These are phyloP conservation scores for Trachelipus rathkii DNA, from an alignment of 1,140 invertebrate species.

Conservation along the genomic window DNA sequence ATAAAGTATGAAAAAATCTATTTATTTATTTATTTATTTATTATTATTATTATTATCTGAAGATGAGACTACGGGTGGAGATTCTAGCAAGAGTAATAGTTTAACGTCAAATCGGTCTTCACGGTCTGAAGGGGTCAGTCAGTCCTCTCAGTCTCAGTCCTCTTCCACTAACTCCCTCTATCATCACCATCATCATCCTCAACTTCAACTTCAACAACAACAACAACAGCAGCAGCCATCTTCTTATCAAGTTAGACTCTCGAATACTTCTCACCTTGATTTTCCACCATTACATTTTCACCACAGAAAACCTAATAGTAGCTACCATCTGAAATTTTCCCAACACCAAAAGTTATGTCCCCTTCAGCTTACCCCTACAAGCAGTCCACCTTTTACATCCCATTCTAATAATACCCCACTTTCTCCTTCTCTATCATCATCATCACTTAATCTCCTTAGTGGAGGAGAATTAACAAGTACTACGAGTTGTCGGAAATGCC, in stretches of 20 bases:
- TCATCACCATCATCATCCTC: constrained; percentile 44
- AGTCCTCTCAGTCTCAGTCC: constrained; percentile 76
- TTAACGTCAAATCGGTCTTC: constrained; percentile 90
- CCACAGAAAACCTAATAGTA: constrained; percentile 1
- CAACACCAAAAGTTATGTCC: neutral
- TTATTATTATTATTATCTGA: no score
- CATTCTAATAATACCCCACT: neutral
- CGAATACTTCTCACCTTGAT: constrained; percentile 25
- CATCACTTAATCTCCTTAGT: constrained; percentile 31
- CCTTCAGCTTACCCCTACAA: neutral
- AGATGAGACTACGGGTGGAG: constrained; percentile 82
- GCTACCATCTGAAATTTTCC: neutral
- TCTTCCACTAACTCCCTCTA: constrained; percentile 52
- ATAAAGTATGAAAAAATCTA: no score
- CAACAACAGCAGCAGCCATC: constrained; percentile 30
- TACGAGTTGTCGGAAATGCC: constrained; percentile 32
- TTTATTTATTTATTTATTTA: no score
- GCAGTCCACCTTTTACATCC: neutral
- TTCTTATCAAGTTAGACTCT: neutral
- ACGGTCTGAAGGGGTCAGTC: constrained; percentile 76
- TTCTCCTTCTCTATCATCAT: constrained; percentile 23
- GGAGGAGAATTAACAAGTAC: constrained; percentile 35
- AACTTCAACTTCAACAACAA: constrained; percentile 40
- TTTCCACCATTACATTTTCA: constrained; percentile 26
- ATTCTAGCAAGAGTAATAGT: constrained; percentile 94